Evolutionary conservation across 2,888 invertebrate species (phyloP), one percentile per base, ranked within the genome.

Genomic region (Microplitis deprimator): DNA sequence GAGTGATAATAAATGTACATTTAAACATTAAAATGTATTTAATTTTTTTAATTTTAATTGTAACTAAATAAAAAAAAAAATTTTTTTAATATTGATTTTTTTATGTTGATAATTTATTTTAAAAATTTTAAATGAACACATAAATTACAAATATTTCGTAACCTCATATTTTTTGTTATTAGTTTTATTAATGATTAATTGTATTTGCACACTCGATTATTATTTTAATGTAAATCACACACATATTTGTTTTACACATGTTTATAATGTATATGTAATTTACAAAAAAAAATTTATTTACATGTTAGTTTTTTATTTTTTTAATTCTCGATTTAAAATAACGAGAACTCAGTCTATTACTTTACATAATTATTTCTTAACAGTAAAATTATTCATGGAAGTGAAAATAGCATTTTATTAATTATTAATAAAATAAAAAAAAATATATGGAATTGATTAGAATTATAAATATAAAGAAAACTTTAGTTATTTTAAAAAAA

Each of bases 1-100:
- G 71, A 83, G 87, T 60, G 91, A 92, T 69, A 90, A 90, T 39
- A 90, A 91, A 70, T 98, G 98, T 90, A 93, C 93, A 85, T 97
- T 94, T 90, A 91, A 93, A 86, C 97, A 97, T 82, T 84, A 76
- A 81, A 75, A 4, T 13, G 41, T 6, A 16, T 70, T 29, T 41
- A 38, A 41, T 40, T 40, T 3, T n/a, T 38, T 38, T 62, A n/a
- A 39, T 16, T n/a, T 39, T 59, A 41, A 69, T 68, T 62, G 50
- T 59, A 13, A 16, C 67, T 29, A 8, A 8, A 13, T n/a, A 70
- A 59, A 20, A 60, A 20, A 10, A 38, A 29, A 10, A n/a, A n/a
- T 62, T 62, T 62, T 62, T 62, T 62, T 16, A 62, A n/a, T 62
- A 62, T 62, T 20, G 13, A 50, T 10, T 8, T 10, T 50, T 50